Evolutionary conservation across 1,140 invertebrate genomes (phyloP), one percentile per base, ranked within the genome.

Genomic region (Charaxes varanes): DNA sequence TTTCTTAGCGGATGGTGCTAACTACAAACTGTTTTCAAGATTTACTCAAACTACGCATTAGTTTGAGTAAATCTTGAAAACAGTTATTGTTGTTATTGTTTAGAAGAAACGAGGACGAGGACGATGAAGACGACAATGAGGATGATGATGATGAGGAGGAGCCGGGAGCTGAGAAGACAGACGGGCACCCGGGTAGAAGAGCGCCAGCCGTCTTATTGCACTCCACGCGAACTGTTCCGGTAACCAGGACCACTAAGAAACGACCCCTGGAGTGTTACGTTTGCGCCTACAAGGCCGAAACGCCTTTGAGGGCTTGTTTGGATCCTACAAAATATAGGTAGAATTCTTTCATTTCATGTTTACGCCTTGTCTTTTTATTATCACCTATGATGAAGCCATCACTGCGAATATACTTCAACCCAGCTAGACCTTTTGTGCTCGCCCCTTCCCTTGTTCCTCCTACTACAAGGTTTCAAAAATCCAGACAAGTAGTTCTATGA

Each of bases 321-420:
- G 77, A 81, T 59, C 77, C 77, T 6, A 54, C 64, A 2, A 78
- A 78, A 55, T 67, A 63, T 35, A 74, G 65, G 77, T 73, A 43
- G 6, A 14, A 7, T n/a, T n/a, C n/a, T n/a, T n/a, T n/a, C n/a
- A n/a, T n/a, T n/a, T n/a, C n/a, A n/a, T n/a, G n/a, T n/a, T n/a
- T n/a, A n/a, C n/a, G n/a, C n/a, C n/a, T n/a, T n/a, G n/a, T n/a
- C n/a, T n/a, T n/a, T n/a, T n/a, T n/a, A n/a, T n/a, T n/a, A n/a
- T n/a, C n/a, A n/a, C n/a, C n/a, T n/a, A n/a, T n/a, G n/a, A n/a
- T n/a, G n/a, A n/a, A n/a, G n/a, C n/a, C n/a, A n/a, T n/a, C n/a
- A n/a, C n/a, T n/a, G n/a, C n/a, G n/a, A n/a, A n/a, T n/a, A n/a
- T n/a, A n/a, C n/a, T n/a, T n/a, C n/a, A n/a, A n/a, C n/a, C n/a